A percentile compares a stretch with the other conserved stretches of the same genome.
Conservation (phyloP, 2,113 vertebrate species). For the Gopherus evgoodei region DNA sequence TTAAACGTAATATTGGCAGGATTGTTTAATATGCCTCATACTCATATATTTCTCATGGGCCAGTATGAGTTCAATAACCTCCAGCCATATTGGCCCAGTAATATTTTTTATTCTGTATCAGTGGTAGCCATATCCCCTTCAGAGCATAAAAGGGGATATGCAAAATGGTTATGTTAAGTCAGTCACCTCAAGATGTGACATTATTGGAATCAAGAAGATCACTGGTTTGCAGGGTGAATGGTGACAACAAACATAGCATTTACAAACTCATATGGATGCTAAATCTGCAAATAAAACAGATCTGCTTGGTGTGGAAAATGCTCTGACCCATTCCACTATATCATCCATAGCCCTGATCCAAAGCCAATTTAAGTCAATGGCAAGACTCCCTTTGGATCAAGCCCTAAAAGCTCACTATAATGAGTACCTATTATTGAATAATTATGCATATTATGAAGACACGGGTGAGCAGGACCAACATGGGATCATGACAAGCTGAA, state of each 20-base stretch:
- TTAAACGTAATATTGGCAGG: neutral
- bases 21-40: neutral
- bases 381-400: neutral
- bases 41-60: neutral
- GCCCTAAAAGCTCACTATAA: neutral
- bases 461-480: neutral
- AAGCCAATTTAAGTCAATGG: neutral
- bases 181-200: neutral
- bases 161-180: neutral
- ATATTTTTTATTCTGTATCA: neutral
- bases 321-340: neutral
- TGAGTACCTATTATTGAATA: fast-evolving
- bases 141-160: neutral
- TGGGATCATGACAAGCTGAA: neutral
- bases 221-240: neutral
- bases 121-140: neutral
- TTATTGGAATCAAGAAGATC: neutral
- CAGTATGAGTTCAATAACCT: conserved; percentile 6
- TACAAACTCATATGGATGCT: neutral
- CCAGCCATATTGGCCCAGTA: neutral
- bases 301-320: neutral
- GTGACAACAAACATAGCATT: neutral
- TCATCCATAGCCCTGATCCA: neutral
- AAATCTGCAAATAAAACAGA: neutral
- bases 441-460: neutral